These are phyloP conservation scores for Spea hammondii DNA, from an alignment of 2,797 vertebrate species.

Conservation along the genomic window DNA sequence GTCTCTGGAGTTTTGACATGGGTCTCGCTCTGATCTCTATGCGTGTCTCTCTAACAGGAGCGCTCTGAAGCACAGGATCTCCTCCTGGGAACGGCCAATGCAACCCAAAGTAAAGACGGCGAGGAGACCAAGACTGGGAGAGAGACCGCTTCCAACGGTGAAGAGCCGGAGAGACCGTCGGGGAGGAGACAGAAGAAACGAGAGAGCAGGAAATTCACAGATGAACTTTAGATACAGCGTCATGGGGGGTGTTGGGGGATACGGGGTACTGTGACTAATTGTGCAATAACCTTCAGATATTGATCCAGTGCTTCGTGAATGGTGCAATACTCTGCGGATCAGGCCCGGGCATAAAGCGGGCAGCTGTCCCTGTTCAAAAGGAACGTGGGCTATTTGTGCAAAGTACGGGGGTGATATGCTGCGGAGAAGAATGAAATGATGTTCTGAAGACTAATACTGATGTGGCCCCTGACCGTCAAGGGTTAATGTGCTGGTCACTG, in stretches of 20 bases:
- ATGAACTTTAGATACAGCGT: conserved; percentile 37
- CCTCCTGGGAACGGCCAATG: conserved; percentile 60
- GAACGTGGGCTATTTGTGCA: background rate
- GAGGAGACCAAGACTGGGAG: conserved; percentile 49
- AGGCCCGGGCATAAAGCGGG: no score
- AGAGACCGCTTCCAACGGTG: conserved; percentile 33
- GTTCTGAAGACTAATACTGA: conserved; percentile 1
- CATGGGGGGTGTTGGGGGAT: background rate
- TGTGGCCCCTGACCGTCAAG: no score
- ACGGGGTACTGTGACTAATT: background rate
- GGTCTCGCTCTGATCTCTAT: background rate
- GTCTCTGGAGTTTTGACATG: background rate
- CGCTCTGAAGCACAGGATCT: conserved; percentile 77
- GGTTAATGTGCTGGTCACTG: background rate
- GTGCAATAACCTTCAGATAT: background rate
- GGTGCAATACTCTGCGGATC: background rate
- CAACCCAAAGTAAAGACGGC: conserved; percentile 51
- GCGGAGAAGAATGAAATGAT: no score
- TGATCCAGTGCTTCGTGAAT: background rate
- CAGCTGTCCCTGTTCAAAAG: no score
- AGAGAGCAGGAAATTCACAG: conserved; percentile 17
- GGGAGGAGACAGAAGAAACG: conserved; percentile 46
- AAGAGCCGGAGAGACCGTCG: conserved; percentile 17
- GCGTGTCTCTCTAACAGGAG: conserved; percentile 70
- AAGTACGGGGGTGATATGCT: background rate